A percentile compares a stretch with the other conserved stretches of the same genome.
phyloP scores from a whole-genome alignment of 2,888 invertebrate genomes.

The Plebejus anna region DNA sequence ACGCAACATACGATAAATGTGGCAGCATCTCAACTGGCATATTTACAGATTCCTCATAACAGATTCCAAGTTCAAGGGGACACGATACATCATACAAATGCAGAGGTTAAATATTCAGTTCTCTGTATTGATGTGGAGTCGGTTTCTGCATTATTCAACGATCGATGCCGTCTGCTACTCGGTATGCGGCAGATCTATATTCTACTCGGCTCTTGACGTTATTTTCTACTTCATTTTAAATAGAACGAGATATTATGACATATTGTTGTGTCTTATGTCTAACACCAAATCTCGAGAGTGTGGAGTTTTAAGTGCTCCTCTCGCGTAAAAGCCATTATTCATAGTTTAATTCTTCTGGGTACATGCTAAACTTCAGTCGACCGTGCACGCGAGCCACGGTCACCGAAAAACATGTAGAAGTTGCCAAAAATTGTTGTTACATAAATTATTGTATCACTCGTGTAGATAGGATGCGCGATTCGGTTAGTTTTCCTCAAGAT shows the following conservation, averaged over 20 bases:
- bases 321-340: not conserved
- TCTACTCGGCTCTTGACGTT: slow-evolving; percentile 34
- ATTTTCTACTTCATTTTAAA: slow-evolving; percentile 10
- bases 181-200: slow-evolving; percentile 49
- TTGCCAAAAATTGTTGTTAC: slow-evolving; percentile 1
- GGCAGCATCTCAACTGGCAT: not conserved
- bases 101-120: slow-evolving; percentile 66
- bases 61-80: slow-evolving; percentile 47
- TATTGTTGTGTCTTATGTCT: not conserved
- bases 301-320: not conserved
- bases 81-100: slow-evolving; percentile 44
- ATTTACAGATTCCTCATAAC: not conserved
- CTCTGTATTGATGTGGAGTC: slow-evolving; percentile 46
- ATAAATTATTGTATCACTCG: slow-evolving; percentile 9
- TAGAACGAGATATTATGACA: slow-evolving; percentile 5
- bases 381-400: not conserved
- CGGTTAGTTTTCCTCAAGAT: slow-evolving; percentile 5
- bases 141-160: slow-evolving; percentile 69
- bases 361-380: not conserved
- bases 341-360: not conserved
- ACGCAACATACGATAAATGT: slow-evolving; percentile 15
- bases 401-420: not conserved
- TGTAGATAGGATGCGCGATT: not conserved
- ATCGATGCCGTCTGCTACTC: slow-evolving; percentile 48
- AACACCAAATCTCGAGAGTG: not conserved